These are phyloP conservation scores for Takifugu flavidus DNA, from an alignment of 2,113 vertebrate species.

Conservation along the genomic window DNA sequence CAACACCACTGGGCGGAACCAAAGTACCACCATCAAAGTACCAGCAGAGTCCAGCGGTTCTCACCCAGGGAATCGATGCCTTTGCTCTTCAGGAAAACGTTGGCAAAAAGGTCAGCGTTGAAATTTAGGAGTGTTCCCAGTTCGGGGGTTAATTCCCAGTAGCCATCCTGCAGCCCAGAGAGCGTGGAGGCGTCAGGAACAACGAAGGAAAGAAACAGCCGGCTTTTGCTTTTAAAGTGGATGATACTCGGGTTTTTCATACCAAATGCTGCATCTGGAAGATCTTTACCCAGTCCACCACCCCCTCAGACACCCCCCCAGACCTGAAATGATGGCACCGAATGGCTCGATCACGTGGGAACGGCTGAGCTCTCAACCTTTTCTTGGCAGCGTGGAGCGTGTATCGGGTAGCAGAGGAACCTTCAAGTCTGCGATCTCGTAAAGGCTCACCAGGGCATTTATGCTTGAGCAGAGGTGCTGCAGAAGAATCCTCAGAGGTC, in stretches of 20 bases:
- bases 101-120: constrained; percentile 69
- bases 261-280: constrained; percentile 77
- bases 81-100: constrained; percentile 77
- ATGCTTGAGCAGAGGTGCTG: too few species aligned
- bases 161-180: constrained; percentile 76
- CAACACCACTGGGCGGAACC: too few species aligned
- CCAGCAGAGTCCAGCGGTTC: too few species aligned
- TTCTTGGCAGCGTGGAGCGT: too few species aligned
- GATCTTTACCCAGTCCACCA: constrained; percentile 52
- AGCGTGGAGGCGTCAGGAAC: background rate
- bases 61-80: constrained; percentile 64
- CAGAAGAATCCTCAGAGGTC: too few species aligned
- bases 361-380: too few species aligned
- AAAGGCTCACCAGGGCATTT: too few species aligned
- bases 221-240: background rate
- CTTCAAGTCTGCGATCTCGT: too few species aligned
- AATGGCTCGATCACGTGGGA: too few species aligned
- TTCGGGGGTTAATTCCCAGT: constrained; percentile 76
- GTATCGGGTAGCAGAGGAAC: too few species aligned
- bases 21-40: too few species aligned
- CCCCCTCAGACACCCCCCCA: background rate
- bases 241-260: background rate
- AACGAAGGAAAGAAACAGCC: background rate
- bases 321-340: constrained; percentile 6
- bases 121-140: constrained; percentile 73